Evolutionary conservation across 1,140 invertebrate genomes (phyloP).

Genomic region (Drosophila repletoides): DNA sequence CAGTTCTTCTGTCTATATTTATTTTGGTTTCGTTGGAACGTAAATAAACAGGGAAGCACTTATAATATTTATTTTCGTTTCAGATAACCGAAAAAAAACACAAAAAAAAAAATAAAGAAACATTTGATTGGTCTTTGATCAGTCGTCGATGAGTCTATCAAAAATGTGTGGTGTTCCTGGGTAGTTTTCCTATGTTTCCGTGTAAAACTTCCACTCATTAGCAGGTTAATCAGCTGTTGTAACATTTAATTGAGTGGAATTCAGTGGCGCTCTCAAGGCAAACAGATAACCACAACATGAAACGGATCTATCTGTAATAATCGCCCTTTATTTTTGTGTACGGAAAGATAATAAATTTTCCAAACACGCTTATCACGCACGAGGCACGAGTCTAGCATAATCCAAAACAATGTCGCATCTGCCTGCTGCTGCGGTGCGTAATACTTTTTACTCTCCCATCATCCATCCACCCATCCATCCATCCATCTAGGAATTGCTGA

Average conservation of each 20-base stretch:
- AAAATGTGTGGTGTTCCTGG: not conserved
- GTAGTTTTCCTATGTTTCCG: not conserved
- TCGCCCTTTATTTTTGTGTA: too few relatives aligned
- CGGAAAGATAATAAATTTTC: too few relatives aligned
- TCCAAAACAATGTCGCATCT: too few relatives aligned
- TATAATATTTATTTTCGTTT: slow-evolving; percentile 57
- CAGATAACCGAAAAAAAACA: slow-evolving; percentile 16
- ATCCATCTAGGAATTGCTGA: too few relatives aligned
- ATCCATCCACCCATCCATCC: too few relatives aligned
- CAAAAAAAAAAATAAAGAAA: not conserved
- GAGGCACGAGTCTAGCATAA: too few relatives aligned
- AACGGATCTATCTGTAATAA: not conserved
- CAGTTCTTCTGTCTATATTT: slow-evolving; percentile 52
- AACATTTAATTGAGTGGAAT: not conserved
- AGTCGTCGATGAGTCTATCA: slow-evolving; percentile 4
- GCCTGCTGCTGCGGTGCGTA: too few relatives aligned
- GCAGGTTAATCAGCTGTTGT: slow-evolving; percentile 16
- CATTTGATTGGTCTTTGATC: slow-evolving; percentile 11
- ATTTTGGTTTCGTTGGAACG: slow-evolving; percentile 67
- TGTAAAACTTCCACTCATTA: slow-evolving; percentile 24
- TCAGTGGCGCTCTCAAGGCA: slow-evolving; percentile 4
- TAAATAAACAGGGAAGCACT: slow-evolving; percentile 71
- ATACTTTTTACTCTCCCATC: too few relatives aligned
- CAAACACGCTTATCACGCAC: too few relatives aligned
- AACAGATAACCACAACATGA: slow-evolving; percentile 3